Evolutionary conservation across 2,113 vertebrate genomes (phyloP), one percentile per base, ranked within the genome.

Genomic region (Engraulis encrasicolus): DNA sequence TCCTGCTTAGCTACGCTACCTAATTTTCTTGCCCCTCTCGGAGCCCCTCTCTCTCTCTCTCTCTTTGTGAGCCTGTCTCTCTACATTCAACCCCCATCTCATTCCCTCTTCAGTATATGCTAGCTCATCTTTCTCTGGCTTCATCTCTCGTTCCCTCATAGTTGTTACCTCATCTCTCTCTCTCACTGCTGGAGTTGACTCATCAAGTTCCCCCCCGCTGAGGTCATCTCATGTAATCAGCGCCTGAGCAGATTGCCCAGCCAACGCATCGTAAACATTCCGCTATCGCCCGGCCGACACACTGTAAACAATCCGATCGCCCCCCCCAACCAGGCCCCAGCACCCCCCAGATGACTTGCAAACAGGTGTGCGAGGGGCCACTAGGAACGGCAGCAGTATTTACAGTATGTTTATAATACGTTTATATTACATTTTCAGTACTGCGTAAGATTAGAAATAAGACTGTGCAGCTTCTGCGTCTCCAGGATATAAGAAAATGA

Each of bases 181-280:
- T 74, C 66, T 74, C 66, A 14, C 66, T 34, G 66, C 66, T 34
- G 66, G 66, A 74, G 66, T 74, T 74, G 66, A 74, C 66, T 74
- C 66, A 74, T 74, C 66, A 74, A 36, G 66, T 74, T 74, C 31
- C 66, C 66, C n/a, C 66, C 27, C 9, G 27, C 66, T 36, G 66
- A 74, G 66, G 66, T 74, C 66, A 74, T 74, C 66, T 74, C 66
- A 36, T 74, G 66, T 74, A 74, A 74, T 74, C 66, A 74, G 66
- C 27, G 66, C 27, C 61, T 9, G n/a, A n/a, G 19, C n/a, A 2
- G 27, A 74, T 74, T 14, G 31, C 9, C 2, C 66, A 4, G 66
- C 66, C 31, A 31, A 74, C 66, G 31, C 66, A 31, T 74, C 66
- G 66, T 74, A 74, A 74, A 74, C 66, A 74, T 34, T 74, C 66